phyloP scores from a whole-genome alignment of 2,113 vertebrate genomes.

The Aptenodytes patagonicus region DNA sequence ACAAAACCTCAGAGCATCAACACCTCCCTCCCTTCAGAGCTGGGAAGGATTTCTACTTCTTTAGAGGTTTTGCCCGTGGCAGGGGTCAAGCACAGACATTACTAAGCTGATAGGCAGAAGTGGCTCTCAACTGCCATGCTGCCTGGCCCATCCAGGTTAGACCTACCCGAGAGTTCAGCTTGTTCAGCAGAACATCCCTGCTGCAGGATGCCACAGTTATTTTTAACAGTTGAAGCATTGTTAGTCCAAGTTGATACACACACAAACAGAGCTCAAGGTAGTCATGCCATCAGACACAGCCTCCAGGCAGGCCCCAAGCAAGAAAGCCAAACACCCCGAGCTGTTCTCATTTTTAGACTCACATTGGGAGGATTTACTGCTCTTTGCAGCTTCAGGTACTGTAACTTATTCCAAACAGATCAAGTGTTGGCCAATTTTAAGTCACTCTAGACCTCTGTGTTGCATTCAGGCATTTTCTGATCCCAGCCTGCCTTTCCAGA shows the following conservation, averaged over 20 bases:
- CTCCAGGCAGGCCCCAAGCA: background rate
- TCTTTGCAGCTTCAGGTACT: background rate
- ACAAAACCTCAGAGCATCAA: background rate
- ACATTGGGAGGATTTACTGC: background rate
- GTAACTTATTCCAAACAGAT: background rate
- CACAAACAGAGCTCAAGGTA: background rate
- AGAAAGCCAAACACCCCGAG: accelerated
- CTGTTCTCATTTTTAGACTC: background rate
- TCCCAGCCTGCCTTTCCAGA: background rate
- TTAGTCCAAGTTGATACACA: background rate
- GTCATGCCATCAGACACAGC: background rate
- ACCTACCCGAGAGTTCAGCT: background rate
- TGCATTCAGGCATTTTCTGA: background rate
- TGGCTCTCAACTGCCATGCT: accelerated
- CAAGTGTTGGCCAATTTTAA: background rate
- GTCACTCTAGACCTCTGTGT: background rate
- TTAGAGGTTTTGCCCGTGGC: background rate
- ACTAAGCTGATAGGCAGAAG: background rate
- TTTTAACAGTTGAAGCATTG: background rate
- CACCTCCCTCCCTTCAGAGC: background rate
- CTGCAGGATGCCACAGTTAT: background rate
- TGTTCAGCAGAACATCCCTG: background rate
- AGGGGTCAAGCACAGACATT: accelerated
- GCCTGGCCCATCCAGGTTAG: background rate
- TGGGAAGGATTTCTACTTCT: background rate